Evolutionary conservation across 1,140 invertebrate genomes (phyloP), one percentile per base, ranked within the genome.

Genomic region (Listronotus bonariensis): DNA sequence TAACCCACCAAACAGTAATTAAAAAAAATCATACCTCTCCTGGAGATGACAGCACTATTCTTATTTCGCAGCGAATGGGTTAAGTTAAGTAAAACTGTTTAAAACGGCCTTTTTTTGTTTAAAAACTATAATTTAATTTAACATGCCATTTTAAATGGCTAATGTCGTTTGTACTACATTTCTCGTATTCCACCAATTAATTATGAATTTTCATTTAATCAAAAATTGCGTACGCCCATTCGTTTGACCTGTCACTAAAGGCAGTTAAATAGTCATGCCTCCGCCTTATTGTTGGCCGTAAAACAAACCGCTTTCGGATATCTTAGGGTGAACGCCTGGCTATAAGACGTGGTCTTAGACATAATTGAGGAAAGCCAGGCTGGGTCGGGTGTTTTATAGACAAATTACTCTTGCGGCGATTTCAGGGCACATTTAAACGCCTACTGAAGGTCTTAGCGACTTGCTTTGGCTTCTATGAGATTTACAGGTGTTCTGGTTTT

Each of bases 351-450:
- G 15, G 34, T 36, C 34, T 42, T 40, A 58, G 43, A 40, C 55
- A 58, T 58, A 58, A 58, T 58, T 58, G 55, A 58, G 43, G 55
- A 58, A 57, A 58, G 43, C 55, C n/a, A 53, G 15, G 31, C 42
- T 15, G 43, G 55, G 40, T 31, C 45, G 42, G 55, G 55, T 46
- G 55, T 58, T 46, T 58, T 58, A 46, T 58, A 58, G 55, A 58
- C 55, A 58, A 58, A 58, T 58, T 58, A 58, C 55, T 58, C 41
- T 48, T 58, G 45, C 43, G 55, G 41, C 55, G 55, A 58, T 58
- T 58, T 58, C 55, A 58, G 55, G 43, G 26, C 11, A 40, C 55
- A 58, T 58, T 58, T 48, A 58, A 58, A 58, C 55, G 55, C 55
- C 55, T 58, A 58, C 55, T 46, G 43, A 58, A 58, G 55, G 55